Conservation (phyloP, 2,797 vertebrate genomes). For the Prunella strophiata region DNA sequence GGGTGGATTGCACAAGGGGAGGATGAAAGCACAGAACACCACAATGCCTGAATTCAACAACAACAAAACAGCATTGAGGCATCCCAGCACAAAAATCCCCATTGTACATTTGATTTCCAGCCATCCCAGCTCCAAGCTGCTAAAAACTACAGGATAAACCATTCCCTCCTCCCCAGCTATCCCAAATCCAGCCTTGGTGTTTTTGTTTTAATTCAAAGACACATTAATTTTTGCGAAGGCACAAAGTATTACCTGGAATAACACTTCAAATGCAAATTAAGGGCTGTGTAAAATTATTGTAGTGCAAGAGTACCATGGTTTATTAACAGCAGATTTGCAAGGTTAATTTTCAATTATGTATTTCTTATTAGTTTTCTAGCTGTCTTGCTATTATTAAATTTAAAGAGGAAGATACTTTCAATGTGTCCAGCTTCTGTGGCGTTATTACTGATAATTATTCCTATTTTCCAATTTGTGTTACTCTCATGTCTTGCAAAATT, state of each 20-base stretch:
- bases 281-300: slow-evolving; percentile 61
- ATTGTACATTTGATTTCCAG: background rate
- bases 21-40: background rate
- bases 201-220: background rate
- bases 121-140: background rate
- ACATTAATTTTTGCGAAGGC: slow-evolving; percentile 36
- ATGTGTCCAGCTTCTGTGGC: slow-evolving; percentile 65
- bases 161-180: background rate
- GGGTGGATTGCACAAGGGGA: background rate
- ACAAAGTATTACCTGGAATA: slow-evolving; percentile 60
- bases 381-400: slow-evolving; percentile 76
- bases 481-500: slow-evolving; percentile 74
- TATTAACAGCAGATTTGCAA: slow-evolving; percentile 75
- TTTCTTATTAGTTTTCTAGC: slow-evolving; percentile 75
- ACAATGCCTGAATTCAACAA: slow-evolving; percentile 43
- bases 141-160: background rate
- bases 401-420: slow-evolving; percentile 72
- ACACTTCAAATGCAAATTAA: slow-evolving; percentile 68
- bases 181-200: background rate
- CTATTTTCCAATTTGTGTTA: slow-evolving; percentile 78
- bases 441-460: slow-evolving; percentile 75
- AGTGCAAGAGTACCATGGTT: slow-evolving; percentile 55
- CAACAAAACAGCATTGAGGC: slow-evolving; percentile 60
- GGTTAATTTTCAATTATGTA: slow-evolving; percentile 78
- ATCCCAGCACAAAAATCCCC: slow-evolving; percentile 31